Conservation (phyloP, 2,113 vertebrate genomes). For the Arvicanthis niloticus region DNA sequence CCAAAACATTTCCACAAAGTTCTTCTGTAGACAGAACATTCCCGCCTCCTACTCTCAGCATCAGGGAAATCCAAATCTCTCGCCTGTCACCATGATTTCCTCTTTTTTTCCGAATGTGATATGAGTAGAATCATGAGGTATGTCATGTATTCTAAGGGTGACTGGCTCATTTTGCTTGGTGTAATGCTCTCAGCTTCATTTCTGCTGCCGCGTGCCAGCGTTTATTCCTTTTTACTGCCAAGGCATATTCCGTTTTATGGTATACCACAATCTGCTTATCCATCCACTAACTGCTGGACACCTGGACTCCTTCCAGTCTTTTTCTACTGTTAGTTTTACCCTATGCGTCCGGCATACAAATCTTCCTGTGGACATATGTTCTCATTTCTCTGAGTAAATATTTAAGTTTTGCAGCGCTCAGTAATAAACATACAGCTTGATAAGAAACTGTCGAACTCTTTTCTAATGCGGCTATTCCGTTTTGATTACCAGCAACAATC, state of each 20-base stretch:
- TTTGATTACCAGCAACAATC: background rate
- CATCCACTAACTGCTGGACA: background rate
- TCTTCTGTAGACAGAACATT: background rate
- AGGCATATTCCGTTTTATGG: background rate
- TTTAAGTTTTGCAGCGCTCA: background rate
- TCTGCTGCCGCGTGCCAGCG: background rate
- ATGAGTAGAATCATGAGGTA: background rate
- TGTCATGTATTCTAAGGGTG: accelerated
- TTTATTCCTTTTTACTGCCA: background rate
- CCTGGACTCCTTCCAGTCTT: background rate
- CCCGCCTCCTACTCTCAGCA: background rate
- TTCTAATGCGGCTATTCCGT: background rate
- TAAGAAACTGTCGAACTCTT: background rate
- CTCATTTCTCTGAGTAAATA: constrained; percentile 38
- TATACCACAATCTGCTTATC: background rate
- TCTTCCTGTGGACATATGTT: background rate
- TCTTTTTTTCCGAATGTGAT: background rate
- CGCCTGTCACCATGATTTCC: background rate
- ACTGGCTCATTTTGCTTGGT: background rate
- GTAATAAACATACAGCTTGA: background rate
- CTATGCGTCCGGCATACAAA: background rate
- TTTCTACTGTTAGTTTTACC: background rate
- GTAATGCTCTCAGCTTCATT: background rate
- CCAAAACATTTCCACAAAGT: background rate
- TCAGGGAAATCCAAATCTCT: background rate